Conservation (phyloP, 92 coral and sea anemone genomes). For the Galaxea fascicularis region DNA sequence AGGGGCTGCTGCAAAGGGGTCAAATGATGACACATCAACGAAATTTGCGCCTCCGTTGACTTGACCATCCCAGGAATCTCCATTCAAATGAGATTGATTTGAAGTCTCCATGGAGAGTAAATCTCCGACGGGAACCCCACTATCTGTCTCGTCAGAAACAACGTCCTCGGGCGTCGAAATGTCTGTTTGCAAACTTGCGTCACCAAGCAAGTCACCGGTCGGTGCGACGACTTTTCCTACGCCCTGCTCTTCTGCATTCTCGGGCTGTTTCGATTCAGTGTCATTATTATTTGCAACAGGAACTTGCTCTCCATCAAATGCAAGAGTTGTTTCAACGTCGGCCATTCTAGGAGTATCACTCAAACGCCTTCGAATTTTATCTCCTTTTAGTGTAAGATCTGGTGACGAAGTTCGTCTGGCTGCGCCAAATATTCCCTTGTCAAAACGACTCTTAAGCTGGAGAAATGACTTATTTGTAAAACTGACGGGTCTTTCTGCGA, state of each 20-base stretch:
- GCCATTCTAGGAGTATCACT: conserved; percentile 42
- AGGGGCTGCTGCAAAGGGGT: conserved; percentile 18
- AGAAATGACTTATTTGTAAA: conserved; percentile 73
- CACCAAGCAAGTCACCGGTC: conserved; percentile 4
- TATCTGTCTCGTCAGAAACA: conserved; percentile 21
- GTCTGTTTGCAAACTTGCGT: conserved; percentile 3
- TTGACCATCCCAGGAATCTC: neutral
- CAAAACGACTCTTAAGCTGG: conserved; percentile 75
- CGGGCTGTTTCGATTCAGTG: conserved; percentile 18
- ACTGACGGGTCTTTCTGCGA: conserved; percentile 59
- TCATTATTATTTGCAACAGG: conserved; percentile 26
- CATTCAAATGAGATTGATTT: neutral
- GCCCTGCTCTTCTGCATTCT: neutral
- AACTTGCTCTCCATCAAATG: conserved; percentile 38
- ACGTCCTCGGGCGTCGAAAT: neutral
- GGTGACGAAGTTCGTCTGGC: conserved; percentile 56
- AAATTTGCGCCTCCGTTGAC: conserved; percentile 12
- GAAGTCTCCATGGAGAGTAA: conserved; percentile 5
- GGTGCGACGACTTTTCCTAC: neutral
- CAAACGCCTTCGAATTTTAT: conserved; percentile 33
- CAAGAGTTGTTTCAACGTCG: conserved; percentile 23
- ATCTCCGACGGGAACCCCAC: neutral
- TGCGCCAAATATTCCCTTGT: conserved; percentile 61
- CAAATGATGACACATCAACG: conserved; percentile 19
- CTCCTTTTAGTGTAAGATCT: conserved; percentile 25